Base-by-base conservation (phyloP, 2,888 invertebrate species). In the Embidobia sp. region DNA sequence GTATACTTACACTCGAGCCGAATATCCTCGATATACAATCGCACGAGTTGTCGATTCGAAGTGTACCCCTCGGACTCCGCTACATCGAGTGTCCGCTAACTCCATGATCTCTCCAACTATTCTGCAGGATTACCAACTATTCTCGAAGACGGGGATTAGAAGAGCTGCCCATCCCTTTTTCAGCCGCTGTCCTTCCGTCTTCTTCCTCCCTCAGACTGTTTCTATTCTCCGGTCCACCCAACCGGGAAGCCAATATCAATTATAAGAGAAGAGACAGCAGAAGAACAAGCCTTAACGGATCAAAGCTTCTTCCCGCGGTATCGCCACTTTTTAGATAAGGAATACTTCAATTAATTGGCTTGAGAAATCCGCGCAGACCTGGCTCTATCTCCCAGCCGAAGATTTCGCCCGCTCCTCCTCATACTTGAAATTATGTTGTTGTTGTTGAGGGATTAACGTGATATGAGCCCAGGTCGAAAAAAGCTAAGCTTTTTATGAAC, bases 251-350 rank as follows among this genome's bases (percentile, higher is more conserved):
- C 89, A 88, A 88, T 89, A 89, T 89, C 89, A 89, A 89, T 89
- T 89, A 89, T 89, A 89, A 88, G 89, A 86, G 87, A 88, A 88
- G 88, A 88, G 88, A 88, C 87, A 88, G 87, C 85, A 87, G 84
- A 83, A 83, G 80, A 82, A 80, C 89, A 88, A 87, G 86, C 87
- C 85, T 86, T 85, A 84, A 84, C 85, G 89, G 88, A 89, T 89
- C 88, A 88, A 86, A 88, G 86, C 83, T 73, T 53, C 40, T 55
- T 19, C 49, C 57, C 63, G 84, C 81, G 80, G 86, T 84, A 86
- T 87, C 85, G 84, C 85, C 86, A 85, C 81, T 88, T 88, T 88
- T 87, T 85, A 88, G 89, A 89, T 89, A 89, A 89, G 86, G 79
- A 87, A 88, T 87, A 86, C 88, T 88, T 86, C 87, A 88, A 88